Evolutionary conservation across 2,797 vertebrate genomes (phyloP), one percentile per base, ranked within the genome.

Genomic region (Galaxias olidus): DNA sequence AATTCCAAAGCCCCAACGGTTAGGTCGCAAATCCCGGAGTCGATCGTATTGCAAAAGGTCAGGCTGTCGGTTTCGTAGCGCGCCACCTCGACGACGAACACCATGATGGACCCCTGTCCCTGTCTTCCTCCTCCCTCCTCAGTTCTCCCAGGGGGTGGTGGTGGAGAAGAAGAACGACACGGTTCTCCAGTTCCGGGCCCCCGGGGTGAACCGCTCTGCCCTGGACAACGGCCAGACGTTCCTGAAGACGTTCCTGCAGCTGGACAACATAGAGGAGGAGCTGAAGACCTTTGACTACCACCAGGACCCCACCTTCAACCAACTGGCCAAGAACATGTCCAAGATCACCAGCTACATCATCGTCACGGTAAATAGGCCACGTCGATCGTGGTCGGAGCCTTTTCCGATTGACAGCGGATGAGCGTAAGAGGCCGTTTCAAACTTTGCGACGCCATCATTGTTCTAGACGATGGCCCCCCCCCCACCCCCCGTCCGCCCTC

Each of bases 231-330:
- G 66, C 65, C 90, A 91, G 68, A 84, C 90, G 0, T 90, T 96
- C 49, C 30, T 30, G 30, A 89, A 77, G 0, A 92, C 82, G 0
- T 4, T 91, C 48, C 72, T 99, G 42, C 84, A 93, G 69, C 93
- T 98, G 90, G 97, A 99, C 71, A 93, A 94, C 65, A 73, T 90
- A 56, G 11, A 61, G 0, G 80, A 86, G 66, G 87, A 89, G 58
- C 91, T 96, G 42, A 86, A 90, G 63, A 41, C 74, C 66, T 98
- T 98, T 15, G 75, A 86, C 49, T 99, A 99, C 15, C 91, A 96
- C 63, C 73, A 88, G 0, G 83, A 98, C 80, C 96, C 97, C 44
- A 82, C 74, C 48, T 98, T 99, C 70, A 76, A 92, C 73, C 65
- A 82, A 15, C 90, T 97, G 55, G 79, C 75, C 0, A 93, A 93